Evolutionary conservation across 2,797 vertebrate species (phyloP), one percentile per base, ranked within the genome.

Genomic region (Botia kubotai): DNA sequence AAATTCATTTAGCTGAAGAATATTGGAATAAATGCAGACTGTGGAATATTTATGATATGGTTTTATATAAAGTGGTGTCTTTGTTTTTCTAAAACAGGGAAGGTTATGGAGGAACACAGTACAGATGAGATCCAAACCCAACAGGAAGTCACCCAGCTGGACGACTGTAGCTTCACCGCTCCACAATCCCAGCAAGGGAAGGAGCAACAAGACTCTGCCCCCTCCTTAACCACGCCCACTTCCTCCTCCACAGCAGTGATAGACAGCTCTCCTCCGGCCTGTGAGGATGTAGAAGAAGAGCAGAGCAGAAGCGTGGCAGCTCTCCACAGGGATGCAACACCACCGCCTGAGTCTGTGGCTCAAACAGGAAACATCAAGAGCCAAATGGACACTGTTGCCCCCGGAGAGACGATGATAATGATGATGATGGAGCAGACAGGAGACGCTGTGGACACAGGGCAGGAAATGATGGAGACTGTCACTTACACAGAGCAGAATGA

Each of bases 391-490:
- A 86, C 89, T 19, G 83, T 72, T 19, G 53, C 83, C 14, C 88
- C 88, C 85, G 86, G 88, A 86, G 83, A 72, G 23, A 39, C n/a
- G n/a, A n/a, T n/a, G n/a, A n/a, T n/a, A n/a, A n/a, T 6, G 39
- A 43, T 43, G 39, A 11, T 84, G 50, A 76, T 83, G 84, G 87
- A 71, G 82, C 82, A 72, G 85, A 88, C 87, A 89, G 91, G 83
- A 88, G 81, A 87, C 58, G 72, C 90, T 23, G 90, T 89, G 86
- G 89, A 92, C 86, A 91, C 84, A 76, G 79, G 76, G 13, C 88
- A 90, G 86, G 87, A 66, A 82, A 76, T 83, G 10, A 39, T 72
- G 60, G 33, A 73, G 65, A 75, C 82, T 66, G 84, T 84, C 79
- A 84, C 84, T 26, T 36, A 16, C 7, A 7, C 11, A 19, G 70